Evolutionary conservation across 1,140 invertebrate genomes (phyloP), one percentile per base, ranked within the genome.

Genomic region (Drosophila ambigua): DNA sequence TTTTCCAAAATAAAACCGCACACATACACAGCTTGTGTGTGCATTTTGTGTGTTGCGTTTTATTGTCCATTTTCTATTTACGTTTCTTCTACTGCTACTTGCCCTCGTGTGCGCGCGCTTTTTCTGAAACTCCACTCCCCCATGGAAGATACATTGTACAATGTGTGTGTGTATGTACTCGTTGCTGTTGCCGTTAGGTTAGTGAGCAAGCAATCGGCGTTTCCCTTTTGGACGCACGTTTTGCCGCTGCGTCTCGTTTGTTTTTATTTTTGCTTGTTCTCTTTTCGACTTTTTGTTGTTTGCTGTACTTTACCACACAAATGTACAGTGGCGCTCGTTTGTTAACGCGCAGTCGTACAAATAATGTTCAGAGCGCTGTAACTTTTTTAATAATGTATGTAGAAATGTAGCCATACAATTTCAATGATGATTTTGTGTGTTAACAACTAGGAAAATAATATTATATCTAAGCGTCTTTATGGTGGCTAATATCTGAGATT

Each of bases 261-360:
- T 88, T 88, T 88, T 88, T 88, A 87, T 88, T 88, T 89, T 88
- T 87, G 39, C 79, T 79, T 76, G 66, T 87, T 88, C 77, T 73
- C 65, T 85, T 85, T 81, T 85, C 57, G 81, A 85, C 81, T 85
- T 88, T 85, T 88, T 88, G 81, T 85, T 88, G 84, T 88, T 88
- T 88, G 83, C 83, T 88, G 83, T 88, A 88, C 83, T 88, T 88
- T 88, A 61, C 66, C 77, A 78, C 71, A 80, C 68, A 62, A 15
- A 53, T 53, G n/a, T 8, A 54, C 51, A 49, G 68, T 51, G 53
- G 16, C 71, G 43, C 54, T 4, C n/a, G 16, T 15, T 15, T 46
- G 44, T 46, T 15, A 20, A 13, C 35, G 4, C 11, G 35, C 35
- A 39, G 35, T 39, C 35, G 35, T 13, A 39, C 9, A 39, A 4